Conservation (phyloP, 2,797 vertebrate species). For the Salmo trutta region DNA sequence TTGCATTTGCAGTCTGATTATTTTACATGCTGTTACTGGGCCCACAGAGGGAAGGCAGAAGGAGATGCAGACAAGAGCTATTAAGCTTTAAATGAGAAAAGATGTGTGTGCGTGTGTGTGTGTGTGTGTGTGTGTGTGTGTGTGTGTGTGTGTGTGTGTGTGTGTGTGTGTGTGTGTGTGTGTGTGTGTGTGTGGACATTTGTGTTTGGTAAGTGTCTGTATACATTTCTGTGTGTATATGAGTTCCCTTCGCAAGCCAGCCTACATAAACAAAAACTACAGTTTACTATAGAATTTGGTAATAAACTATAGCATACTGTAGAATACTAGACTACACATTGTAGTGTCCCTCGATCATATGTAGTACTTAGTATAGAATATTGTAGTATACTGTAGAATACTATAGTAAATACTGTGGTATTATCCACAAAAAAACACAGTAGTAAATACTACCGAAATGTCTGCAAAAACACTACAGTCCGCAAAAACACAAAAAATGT, state of each 20-base stretch:
- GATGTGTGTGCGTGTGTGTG: conserved; percentile 19
- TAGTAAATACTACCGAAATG: too few species aligned
- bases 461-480: too few species aligned
- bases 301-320: too few species aligned
- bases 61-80: conserved; percentile 35
- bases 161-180: conserved; percentile 33
- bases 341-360: too few species aligned
- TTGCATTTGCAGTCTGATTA: conserved; percentile 63
- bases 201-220: conserved; percentile 34
- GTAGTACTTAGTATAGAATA: too few species aligned
- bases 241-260: background rate
- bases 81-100: conserved; percentile 31
- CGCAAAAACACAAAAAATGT: too few species aligned
- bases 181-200: conserved; percentile 15
- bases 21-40: conserved; percentile 53
- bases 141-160: conserved; percentile 18
- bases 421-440: too few species aligned
- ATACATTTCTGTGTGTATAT: background rate
- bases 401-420: too few species aligned
- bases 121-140: conserved; percentile 36
- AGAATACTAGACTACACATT: too few species aligned
- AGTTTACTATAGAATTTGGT: too few species aligned
- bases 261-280: background rate
- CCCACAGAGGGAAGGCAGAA: conserved; percentile 26
- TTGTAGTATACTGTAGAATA: too few species aligned